Base-by-base conservation (phyloP, 2,113 vertebrate genomes). In the Grus americana region DNA sequence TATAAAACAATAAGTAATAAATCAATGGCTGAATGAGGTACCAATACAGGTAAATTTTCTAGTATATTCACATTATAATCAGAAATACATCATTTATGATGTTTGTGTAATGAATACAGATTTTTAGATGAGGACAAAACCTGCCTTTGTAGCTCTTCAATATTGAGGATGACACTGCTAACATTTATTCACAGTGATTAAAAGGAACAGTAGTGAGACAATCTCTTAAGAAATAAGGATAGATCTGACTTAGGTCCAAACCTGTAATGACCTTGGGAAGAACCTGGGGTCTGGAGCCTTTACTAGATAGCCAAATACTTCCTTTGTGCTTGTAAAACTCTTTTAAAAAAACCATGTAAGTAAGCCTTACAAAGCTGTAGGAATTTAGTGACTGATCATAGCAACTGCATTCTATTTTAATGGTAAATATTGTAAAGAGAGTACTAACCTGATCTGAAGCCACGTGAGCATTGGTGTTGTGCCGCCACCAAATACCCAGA, bases 381-480 rank as follows among this genome's bases (percentile, higher is more conserved):
- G 76, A 59, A 21, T 5, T 16, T 1, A 46, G 66, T 1, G 46
- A 19, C 5, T 11, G 36, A 22, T 42, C 2, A 8, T 1, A 80
- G 58, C 15, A 40, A 44, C n/a, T 32, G 46, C 2, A 2, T 44
- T 73, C 32, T 42, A 1, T 20, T 79, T 34, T n/a, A 47, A n/a
- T 42, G 24, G 23, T 50, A 29, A 9, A 8, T 13, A 58, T 17
- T 58, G 40, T 22, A 11, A 55, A 38, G 62, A 16, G 29, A 70
- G 26, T 14, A 98, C 98, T 93, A 46, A 99, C 99, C 98, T 98
- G 98, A 99, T 98, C 80, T 98, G 97, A 73, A 99, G 98, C 97
- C 96, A 97, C 0, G 96, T 91, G 65, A 99, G 98, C 98, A 98
- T 97, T 2, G 98, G 98, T 2, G 97, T 98, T 1, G 98, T 98